Evolutionary conservation across 2,888 invertebrate genomes (phyloP), one percentile per base, ranked within the genome.

Genomic region (Eupeodes luniger): DNA sequence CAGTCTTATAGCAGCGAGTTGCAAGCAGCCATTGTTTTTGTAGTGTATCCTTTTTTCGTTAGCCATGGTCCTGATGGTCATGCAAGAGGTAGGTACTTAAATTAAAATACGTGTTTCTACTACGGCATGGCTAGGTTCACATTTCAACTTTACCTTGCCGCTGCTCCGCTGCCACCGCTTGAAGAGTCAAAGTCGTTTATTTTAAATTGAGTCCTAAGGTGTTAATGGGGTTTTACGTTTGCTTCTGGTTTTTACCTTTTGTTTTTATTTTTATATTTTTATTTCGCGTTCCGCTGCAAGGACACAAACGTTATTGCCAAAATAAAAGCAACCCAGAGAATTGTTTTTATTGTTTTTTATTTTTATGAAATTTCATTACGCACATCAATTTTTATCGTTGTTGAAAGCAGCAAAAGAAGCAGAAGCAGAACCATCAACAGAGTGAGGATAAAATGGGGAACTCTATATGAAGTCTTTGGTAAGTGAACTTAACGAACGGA

Each of bases 201-300:
- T 88, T 88, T 81, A 88, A 88, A 88, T 88, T 88, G 84, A 88
- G 88, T 88, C 84, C 84, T 81, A 81, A 88, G 84, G 88, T 88
- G 88, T 85, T 88, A 88, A 88, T 84, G 81, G 81, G 84, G 77
- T 81, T 88, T 88, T 84, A 78, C 69, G 16, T 62, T 69, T 78
- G 36, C 44, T 72, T 62, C 27, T 62, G 47, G 1, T 51, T 12
- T 14, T 47, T 36, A 64, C 19, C 19, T 19, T 19, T 19, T 19
- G 19, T 19, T 34, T 47, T 9, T 61, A 9, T 61, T 16, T 5
- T 7, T 53, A n/a, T 12, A 19, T 19, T 19, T 19, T 19, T 19
- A 19, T 19, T 14, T 19, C 16, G 55, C 55, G 72, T 72, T 72
- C 57, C 47, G 72, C 44, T 59, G 64, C 34, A 53, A 47, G 74